Base-by-base conservation (phyloP, 2,888 invertebrate species). In the Oscheius sp. region DNA sequence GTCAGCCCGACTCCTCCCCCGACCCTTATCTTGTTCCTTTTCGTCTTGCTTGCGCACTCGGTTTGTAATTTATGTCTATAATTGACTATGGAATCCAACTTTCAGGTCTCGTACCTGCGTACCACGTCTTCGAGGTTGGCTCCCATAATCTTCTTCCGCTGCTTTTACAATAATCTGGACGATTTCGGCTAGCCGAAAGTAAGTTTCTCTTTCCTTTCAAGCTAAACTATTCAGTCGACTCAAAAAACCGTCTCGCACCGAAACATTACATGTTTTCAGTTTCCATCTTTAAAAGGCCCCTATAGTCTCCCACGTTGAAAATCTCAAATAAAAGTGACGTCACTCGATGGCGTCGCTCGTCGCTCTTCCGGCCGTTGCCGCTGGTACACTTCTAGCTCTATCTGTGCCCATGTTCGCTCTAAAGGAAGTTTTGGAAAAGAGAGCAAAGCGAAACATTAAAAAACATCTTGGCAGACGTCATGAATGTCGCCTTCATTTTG, bases 81-180 rank as follows among this genome's bases (percentile, higher is more conserved):
- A 20, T 12, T 23, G 23, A 4, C 23, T 39, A 20, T 27, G 27
- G 25, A 8, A 3, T 46, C 31, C 34, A 8, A 10, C 42, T 34
- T 50, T 8, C 25, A 50, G 65, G 52, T 67, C 67, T 57, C 67
- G 46, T 67, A 55, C 57, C 57, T 64, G 27, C 31, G 33, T 34
- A n/a, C n/a, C n/a, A n/a, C n/a, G n/a, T 48, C 67, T 67, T 57
- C 67, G 48, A 68, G 46, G 48, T 68, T 68, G 68, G 68, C 68
- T 58, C 52, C 68, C 15, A 17, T 48, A 61, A 39, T 68, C 48
- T 23, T 68, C 42, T 68, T 39, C 68, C 68, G 68, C 50, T 61
- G 48, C 61, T 68, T 50, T 52, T 50, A 46, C 31, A 50, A 46
- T 61, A 68, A 68, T 48, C 61, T 68, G 48, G 68, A 68, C 68